These are phyloP conservation scores for Donacobius atricapilla DNA, from an alignment of 2,113 vertebrate genomes.

Conservation along the genomic window DNA sequence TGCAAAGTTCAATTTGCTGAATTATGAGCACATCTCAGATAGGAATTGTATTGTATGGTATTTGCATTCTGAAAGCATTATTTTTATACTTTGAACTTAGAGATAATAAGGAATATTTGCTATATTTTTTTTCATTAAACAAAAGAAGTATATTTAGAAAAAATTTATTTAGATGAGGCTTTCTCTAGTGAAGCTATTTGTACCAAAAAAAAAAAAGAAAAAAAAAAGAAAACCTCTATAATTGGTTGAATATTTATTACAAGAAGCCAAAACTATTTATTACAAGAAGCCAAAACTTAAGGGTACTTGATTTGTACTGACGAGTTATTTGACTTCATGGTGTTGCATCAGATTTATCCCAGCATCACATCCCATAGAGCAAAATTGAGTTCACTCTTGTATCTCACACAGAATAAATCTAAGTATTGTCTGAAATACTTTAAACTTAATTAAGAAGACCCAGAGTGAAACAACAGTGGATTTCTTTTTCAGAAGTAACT, in stretches of 20 bases:
- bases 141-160: neutral
- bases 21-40: slow-evolving; percentile 32
- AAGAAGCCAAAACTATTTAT: no score
- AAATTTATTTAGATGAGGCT: neutral
- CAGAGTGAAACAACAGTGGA: neutral
- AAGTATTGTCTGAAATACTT: neutral
- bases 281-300: neutral
- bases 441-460: neutral
- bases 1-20: slow-evolving; percentile 62
- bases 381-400: neutral
- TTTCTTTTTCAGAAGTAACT: neutral
- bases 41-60: slow-evolving; percentile 34
- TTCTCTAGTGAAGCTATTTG: neutral
- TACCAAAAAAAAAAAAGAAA: neutral
- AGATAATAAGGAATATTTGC: slow-evolving; percentile 22
- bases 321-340: neutral
- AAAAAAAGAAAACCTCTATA: neutral
- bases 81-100: slow-evolving; percentile 39
- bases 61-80: slow-evolving; percentile 52
- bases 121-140: neutral
- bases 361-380: neutral
- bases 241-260: slow-evolving; percentile 7
- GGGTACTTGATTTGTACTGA: slow-evolving; percentile 2
- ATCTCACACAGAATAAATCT: neutral
- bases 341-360: neutral